phyloP scores from a whole-genome alignment of 1,140 invertebrate genomes.

The Bursaphelenchus mucronatus region DNA sequence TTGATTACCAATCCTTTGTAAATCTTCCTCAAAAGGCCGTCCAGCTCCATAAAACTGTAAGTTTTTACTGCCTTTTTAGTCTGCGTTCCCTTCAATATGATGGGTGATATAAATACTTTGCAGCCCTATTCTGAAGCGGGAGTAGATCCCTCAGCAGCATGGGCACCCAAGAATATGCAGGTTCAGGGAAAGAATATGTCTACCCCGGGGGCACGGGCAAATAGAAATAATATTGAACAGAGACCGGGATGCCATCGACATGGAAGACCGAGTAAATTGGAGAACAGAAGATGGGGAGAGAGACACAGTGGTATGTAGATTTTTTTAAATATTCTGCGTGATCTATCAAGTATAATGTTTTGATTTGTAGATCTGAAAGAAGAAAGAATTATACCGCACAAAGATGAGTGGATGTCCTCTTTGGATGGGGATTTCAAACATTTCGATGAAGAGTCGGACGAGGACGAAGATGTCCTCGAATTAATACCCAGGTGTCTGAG shows the following conservation, averaged over 20 bases:
- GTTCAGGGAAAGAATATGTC: slow-evolving; percentile 56
- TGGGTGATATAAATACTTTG: neutral
- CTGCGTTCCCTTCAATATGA: too few species aligned
- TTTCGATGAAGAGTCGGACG: slow-evolving; percentile 31
- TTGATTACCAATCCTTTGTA: slow-evolving; percentile 60
- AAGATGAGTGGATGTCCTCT: slow-evolving; percentile 50
- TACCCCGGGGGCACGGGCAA: slow-evolving; percentile 52
- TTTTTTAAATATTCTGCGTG: slow-evolving; percentile 7
- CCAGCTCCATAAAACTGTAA: slow-evolving; percentile 56
- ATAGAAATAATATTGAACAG: slow-evolving; percentile 44
- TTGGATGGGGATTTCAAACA: slow-evolving; percentile 44
- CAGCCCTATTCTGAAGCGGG: slow-evolving; percentile 53
- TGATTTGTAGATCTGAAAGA: slow-evolving; percentile 43
- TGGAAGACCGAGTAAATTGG: slow-evolving; percentile 54
- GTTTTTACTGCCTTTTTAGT: neutral
- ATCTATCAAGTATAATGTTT: slow-evolving; percentile 27
- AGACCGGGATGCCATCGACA: slow-evolving; percentile 43
- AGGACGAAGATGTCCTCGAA: neutral
- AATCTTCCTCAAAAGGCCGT: slow-evolving; percentile 59
- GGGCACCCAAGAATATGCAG: slow-evolving; percentile 56
- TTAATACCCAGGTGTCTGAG: slow-evolving; percentile 23
- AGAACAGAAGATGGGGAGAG: slow-evolving; percentile 57
- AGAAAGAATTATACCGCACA: slow-evolving; percentile 59
- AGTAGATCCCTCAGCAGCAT: slow-evolving; percentile 50
- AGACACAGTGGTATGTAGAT: slow-evolving; percentile 47